A percentile compares a stretch with the other conserved stretches of the same genome.
Evolutionary conservation across 2,797 vertebrate species (phyloP).

Genomic region (Buphagus erythrorhynchus): DNA sequence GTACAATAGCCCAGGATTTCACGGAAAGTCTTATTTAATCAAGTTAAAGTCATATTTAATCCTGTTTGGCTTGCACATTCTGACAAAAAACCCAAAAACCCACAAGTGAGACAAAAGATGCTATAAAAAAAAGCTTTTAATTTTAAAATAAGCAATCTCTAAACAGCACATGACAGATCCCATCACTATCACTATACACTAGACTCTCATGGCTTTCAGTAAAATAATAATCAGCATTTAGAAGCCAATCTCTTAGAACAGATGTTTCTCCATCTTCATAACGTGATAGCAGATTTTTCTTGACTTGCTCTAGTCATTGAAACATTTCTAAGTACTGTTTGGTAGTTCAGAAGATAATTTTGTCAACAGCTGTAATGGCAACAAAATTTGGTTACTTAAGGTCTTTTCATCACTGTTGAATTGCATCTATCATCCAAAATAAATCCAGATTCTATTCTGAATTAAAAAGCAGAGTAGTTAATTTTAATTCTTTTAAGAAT

Average conservation of each 20-base stretch:
- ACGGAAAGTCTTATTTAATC: neutral
- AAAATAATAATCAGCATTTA: neutral
- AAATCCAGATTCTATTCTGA: neutral
- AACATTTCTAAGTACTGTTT: neutral
- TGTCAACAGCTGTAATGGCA: neutral
- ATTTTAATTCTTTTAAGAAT: neutral
- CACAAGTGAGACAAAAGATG: neutral
- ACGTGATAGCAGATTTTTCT: neutral
- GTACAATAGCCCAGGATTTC: neutral
- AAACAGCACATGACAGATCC: neutral
- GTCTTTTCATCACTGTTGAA: neutral
- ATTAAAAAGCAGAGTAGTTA: neutral
- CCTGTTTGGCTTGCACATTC: neutral
- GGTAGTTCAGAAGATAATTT: neutral
- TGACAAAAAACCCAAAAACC: neutral
- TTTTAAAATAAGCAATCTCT: neutral
- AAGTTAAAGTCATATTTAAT: neutral
- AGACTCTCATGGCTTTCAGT: neutral
- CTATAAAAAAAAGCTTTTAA: neutral
- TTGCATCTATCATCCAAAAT: neutral
- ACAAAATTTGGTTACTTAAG: neutral
- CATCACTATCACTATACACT: neutral
- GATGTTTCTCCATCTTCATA: neutral
- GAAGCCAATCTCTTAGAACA: neutral
- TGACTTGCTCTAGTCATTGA: neutral